Conservation (phyloP, 2,113 vertebrate genomes). For the Pipa parva region DNA sequence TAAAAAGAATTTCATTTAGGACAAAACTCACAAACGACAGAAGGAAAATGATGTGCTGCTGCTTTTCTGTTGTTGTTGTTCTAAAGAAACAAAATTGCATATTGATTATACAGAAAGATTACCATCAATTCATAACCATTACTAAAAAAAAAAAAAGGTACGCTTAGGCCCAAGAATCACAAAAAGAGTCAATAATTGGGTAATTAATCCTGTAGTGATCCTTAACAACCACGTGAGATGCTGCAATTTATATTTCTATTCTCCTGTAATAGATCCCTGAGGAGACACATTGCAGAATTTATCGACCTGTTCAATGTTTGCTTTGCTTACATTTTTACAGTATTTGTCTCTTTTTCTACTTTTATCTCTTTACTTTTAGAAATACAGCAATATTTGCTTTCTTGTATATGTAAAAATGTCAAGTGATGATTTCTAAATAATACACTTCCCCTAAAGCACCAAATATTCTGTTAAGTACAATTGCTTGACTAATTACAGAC, state of each 20-base stretch:
- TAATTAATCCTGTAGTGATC: slow-evolving; percentile 35
- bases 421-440: too few relatives aligned
- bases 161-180: slow-evolving; percentile 1
- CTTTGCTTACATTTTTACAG: slow-evolving; percentile 24
- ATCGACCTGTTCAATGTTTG: slow-evolving; percentile 10
- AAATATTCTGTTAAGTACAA: too few relatives aligned
- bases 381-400: too few relatives aligned
- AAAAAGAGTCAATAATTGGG: slow-evolving; percentile 27
- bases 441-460: too few relatives aligned
- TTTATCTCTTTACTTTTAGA: background rate
- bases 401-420: too few relatives aligned
- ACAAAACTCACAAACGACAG: background rate
- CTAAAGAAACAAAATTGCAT: slow-evolving; percentile 36
- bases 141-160: slow-evolving; percentile 23
- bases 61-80: slow-evolving; percentile 10
- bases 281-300: slow-evolving; percentile 8
- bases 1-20: background rate
- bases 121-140: slow-evolving; percentile 36
- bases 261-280: slow-evolving; percentile 25
- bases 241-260: slow-evolving; percentile 30
- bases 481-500: too few relatives aligned
- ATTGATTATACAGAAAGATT: slow-evolving; percentile 39
- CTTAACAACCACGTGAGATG: slow-evolving; percentile 14
- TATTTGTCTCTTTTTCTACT: slow-evolving; percentile 3
- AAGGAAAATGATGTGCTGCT: slow-evolving; percentile 1